Conservation (phyloP, 2,888 invertebrate species). For the Clunio marinus region DNA sequence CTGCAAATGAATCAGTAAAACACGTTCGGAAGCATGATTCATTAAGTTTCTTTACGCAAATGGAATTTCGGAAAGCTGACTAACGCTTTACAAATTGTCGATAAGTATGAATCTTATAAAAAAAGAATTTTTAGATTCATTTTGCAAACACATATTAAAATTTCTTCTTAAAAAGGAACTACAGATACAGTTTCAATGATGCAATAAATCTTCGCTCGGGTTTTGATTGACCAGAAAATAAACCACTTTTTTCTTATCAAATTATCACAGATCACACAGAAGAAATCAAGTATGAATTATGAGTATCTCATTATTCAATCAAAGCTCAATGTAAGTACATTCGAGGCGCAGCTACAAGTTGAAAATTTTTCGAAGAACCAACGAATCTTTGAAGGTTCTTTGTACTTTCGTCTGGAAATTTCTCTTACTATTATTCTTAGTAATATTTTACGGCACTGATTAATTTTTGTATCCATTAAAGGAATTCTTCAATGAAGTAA, state of each 20-base stretch:
- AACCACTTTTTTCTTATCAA: background rate
- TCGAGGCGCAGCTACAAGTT: background rate
- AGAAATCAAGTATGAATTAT: constrained; percentile 15
- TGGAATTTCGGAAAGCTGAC: background rate
- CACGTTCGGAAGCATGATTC: no score
- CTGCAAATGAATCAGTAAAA: no score
- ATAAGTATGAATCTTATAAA: no score
- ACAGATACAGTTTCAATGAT: background rate
- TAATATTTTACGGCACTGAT: background rate
- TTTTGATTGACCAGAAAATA: background rate
- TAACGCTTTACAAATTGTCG: no score
- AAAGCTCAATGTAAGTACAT: background rate
- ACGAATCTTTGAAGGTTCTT: no score
- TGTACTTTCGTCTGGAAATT: background rate
- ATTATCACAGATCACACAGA: background rate
- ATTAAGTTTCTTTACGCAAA: no score
- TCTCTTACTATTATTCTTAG: background rate
- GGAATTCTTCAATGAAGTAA: no score
- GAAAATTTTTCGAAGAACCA: background rate
- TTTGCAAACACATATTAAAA: no score
- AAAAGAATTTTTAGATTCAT: no score
- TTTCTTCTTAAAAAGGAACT: no score
- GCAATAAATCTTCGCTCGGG: background rate
- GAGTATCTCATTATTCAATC: constrained; percentile 14
- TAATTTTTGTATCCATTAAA: no score